Base-by-base conservation (phyloP, 2,888 invertebrate genomes). In the Sacculina carcini region DNA sequence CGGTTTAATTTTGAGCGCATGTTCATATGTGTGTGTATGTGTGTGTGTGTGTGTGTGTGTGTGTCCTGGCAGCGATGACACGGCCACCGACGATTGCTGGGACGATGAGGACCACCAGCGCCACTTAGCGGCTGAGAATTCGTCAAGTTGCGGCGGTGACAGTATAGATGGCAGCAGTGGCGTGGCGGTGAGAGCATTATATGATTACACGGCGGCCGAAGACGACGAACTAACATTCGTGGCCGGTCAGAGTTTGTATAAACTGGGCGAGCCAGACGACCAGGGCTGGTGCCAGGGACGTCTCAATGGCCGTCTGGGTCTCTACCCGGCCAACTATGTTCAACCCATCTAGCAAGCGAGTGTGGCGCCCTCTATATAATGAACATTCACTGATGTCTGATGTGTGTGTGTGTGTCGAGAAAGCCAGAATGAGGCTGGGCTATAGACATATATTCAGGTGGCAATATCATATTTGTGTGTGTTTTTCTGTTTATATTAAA, bases 261-360 rank as follows among this genome's bases (percentile, higher is more conserved):
- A 96, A 68, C 66, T 96, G 58, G 89, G 90, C 66, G 92, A 92
- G 63, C 92, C 92, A 66, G 96, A 96, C 65, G 94, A 94, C 62
- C 94, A 96, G 69, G 96, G 96, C 53, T 96, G 96, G 96, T 94
- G 94, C 69, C 94, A 90, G 69, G 96, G 94, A 31, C 76, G 89
- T 61, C 92, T 90, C 71, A 87, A 89, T 64, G 92, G 90, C 1
- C 73, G 81, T 59, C 87, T 92, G 42, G 94, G 94, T 2, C 74
- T 96, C 51, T 96, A 92, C 68, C 96, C 96, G 47, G 94, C 92
- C 57, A 94, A 94, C 70, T 96, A 96, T 67, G 90, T 92, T 49
- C 89, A 90, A 65, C 66, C 69, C 34, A 71, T 73, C 28, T 56
- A 55, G 16, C n/a, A n/a, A n/a, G n/a, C n/a, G n/a, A n/a, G n/a